Conservation (phyloP, 2,113 vertebrate species). For the Pituophis catenifer region DNA sequence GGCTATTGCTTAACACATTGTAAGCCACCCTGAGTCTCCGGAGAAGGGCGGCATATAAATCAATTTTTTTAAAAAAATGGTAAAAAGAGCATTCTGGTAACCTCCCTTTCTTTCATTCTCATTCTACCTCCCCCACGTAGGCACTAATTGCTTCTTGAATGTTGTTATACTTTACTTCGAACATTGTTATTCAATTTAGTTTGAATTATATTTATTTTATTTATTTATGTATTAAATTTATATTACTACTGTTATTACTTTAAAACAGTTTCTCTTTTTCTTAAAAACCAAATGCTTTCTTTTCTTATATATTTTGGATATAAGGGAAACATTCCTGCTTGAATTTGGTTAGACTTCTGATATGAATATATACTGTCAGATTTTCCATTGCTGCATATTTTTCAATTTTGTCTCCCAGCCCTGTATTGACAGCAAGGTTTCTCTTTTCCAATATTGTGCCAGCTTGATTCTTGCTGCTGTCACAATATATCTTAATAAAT, state of each 20-base stretch:
- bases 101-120: neutral
- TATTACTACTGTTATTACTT: neutral
- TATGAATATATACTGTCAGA: neutral
- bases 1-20: too few species aligned
- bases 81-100: neutral
- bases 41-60: too few species aligned
- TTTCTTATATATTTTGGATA: neutral
- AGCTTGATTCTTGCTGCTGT: neutral
- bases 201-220: neutral
- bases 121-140: neutral
- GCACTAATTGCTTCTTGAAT: neutral
- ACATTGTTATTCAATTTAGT: neutral
- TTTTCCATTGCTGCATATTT: neutral
- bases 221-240: neutral
- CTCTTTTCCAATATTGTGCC: neutral
- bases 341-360: neutral
- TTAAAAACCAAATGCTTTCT: neutral
- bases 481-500: neutral
- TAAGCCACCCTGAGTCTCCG: too few species aligned
- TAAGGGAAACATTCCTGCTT: neutral
- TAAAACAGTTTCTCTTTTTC: neutral
- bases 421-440: neutral
- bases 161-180: neutral
- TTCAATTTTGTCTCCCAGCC: neutral
- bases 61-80: neutral